Evolutionary conservation across 2,113 vertebrate genomes (phyloP).

Genomic region (Alethe castanea): DNA sequence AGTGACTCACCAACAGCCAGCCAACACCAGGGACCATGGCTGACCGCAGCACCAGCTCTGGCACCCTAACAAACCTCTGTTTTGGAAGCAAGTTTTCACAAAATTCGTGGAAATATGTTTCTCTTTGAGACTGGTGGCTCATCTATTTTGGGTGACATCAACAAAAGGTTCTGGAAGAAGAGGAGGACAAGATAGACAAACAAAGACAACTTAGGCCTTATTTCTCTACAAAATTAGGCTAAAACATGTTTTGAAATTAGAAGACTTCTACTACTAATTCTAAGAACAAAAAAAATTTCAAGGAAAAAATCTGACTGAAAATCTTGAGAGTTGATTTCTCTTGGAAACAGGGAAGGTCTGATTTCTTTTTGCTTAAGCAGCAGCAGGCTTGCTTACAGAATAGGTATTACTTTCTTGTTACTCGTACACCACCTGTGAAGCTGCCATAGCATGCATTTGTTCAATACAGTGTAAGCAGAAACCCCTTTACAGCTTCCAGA

Average conservation of each 20-base stretch:
- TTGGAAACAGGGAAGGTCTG: background rate
- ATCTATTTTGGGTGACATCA: background rate
- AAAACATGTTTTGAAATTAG: background rate
- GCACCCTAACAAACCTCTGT: background rate
- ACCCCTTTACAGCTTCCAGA: background rate
- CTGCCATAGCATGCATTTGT: background rate
- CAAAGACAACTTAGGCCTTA: background rate
- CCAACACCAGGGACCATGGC: background rate
- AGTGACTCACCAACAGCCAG: background rate
- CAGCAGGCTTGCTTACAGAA: background rate
- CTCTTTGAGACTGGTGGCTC: background rate
- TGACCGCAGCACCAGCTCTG: background rate
- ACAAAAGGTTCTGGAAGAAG: background rate
- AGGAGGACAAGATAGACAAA: background rate
- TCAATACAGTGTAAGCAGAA: background rate
- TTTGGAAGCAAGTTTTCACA: background rate
- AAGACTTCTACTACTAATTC: background rate
- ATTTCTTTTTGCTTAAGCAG: background rate
- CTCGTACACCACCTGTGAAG: conserved; percentile 21
- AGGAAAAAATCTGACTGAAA: background rate
- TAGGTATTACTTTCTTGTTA: conserved; percentile 3
- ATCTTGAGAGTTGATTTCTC: background rate
- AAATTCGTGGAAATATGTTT: background rate
- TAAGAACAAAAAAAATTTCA: background rate
- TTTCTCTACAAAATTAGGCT: background rate